Percentiles rank a stretch among this genome's conserved stretches.
Conservation (phyloP, 2,113 vertebrate species). For the Aphyosemion australe region DNA sequence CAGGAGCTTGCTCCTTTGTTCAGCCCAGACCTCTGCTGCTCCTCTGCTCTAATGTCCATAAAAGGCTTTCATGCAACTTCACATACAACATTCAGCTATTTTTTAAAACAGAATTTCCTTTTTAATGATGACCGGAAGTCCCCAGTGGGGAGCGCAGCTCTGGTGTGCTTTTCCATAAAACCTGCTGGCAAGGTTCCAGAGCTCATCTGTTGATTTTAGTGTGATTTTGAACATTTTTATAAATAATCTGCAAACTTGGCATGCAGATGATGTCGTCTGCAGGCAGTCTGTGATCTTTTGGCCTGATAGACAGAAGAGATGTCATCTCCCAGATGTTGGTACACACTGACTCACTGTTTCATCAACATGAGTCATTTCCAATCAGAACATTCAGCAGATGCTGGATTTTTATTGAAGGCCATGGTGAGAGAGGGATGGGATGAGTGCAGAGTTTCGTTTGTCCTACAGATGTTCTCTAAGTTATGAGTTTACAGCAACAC, state of each 20-base stretch:
- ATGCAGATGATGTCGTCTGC: too few relatives aligned
- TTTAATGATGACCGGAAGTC: too few relatives aligned
- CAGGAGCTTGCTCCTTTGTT: slow-evolving; percentile 75
- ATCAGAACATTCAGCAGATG: slow-evolving; percentile 3
- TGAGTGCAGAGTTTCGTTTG: slow-evolving; percentile 32
- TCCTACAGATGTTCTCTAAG: slow-evolving; percentile 29
- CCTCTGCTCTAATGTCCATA: too few relatives aligned
- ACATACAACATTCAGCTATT: background rate
- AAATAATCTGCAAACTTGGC: background rate
- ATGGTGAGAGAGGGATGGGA: slow-evolving; percentile 15
- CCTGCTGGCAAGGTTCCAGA: background rate
- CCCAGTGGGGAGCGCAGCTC: background rate
- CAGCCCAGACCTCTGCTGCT: slow-evolving; percentile 17
- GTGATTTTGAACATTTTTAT: too few relatives aligned
- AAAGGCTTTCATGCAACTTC: slow-evolving; percentile 12
- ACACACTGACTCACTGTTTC: too few relatives aligned
- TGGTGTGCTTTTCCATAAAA: slow-evolving; percentile 34
- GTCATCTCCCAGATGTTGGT: too few relatives aligned
- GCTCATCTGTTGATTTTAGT: too few relatives aligned
- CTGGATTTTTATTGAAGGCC: slow-evolving; percentile 9
- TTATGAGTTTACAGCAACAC: background rate
- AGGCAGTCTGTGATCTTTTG: background rate
- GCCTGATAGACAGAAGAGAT: too few relatives aligned
- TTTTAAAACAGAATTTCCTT: too few relatives aligned
- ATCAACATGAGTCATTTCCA: background rate